Percentiles rank a stretch among this genome's conserved stretches.
These are phyloP conservation scores for Anneissia japonica DNA, from an alignment of 35 echinoderm and acorn worm genomes.

Conservation along the genomic window DNA sequence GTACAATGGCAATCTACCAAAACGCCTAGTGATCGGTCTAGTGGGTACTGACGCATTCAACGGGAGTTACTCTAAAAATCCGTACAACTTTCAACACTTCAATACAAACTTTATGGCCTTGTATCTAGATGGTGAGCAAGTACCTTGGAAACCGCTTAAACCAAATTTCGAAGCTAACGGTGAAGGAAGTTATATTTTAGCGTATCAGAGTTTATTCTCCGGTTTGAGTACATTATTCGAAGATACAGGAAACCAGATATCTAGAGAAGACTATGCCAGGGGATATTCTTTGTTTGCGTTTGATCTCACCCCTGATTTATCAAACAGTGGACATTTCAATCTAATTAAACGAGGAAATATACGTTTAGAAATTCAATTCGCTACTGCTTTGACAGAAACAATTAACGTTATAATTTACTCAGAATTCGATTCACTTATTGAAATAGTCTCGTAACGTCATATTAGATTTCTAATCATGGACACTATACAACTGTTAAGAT, in stretches of 20 bases:
- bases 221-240: slow-evolving; percentile 52
- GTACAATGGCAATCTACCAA: slow-evolving; percentile 43
- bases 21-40: slow-evolving; percentile 45
- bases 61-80: slow-evolving; percentile 37
- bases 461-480: slow-evolving; percentile 10
- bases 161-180: slow-evolving; percentile 28
- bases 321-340: slow-evolving; percentile 44
- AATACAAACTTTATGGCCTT: slow-evolving; percentile 34
- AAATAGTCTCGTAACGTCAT: slow-evolving; percentile 68
- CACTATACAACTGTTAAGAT: background rate
- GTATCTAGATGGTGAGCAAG: slow-evolving; percentile 61
- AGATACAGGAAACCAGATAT: slow-evolving; percentile 23
- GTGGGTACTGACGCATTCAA: slow-evolving; percentile 44
- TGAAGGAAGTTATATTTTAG: slow-evolving; percentile 31
- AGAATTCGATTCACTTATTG: slow-evolving; percentile 63
- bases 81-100: slow-evolving; percentile 56
- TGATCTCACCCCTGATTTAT: slow-evolving; percentile 58
- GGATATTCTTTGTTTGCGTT: slow-evolving; percentile 66
- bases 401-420: slow-evolving; percentile 68
- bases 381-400: slow-evolving; percentile 20
- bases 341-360: slow-evolving; percentile 51
- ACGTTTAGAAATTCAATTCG: slow-evolving; percentile 65
- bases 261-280: slow-evolving; percentile 37
- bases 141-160: slow-evolving; percentile 55
- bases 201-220: slow-evolving; percentile 46